phyloP scores from a whole-genome alignment of 2,113 vertebrate species.

The Halcyon malimbica region DNA sequence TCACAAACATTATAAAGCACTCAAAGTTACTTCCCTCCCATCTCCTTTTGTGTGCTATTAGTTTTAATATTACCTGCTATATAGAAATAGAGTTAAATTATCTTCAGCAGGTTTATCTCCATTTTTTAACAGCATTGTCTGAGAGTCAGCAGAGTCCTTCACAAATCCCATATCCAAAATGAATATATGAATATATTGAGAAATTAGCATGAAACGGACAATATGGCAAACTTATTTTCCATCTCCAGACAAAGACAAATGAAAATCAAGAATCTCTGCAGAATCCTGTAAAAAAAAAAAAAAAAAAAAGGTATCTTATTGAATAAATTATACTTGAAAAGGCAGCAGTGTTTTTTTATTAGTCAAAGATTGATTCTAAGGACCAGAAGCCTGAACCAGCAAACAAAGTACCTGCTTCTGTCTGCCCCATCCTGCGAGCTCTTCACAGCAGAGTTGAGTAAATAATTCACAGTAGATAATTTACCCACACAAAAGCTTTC shows the following conservation, averaged over 20 bases:
- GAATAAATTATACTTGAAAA: constrained; percentile 59
- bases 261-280: constrained; percentile 54
- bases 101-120: constrained; percentile 2
- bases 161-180: background rate
- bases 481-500: background rate
- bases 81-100: constrained; percentile 13
- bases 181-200: constrained; percentile 13
- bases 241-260: constrained; percentile 47
- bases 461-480: constrained; percentile 42
- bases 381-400: constrained; percentile 14
- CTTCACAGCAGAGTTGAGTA: constrained; percentile 5
- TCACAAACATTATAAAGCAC: background rate
- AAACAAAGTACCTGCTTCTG: constrained; percentile 27
- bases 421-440: background rate
- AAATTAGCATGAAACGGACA: constrained; percentile 33
- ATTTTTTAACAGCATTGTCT: constrained; percentile 17
- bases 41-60: background rate
- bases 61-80: constrained; percentile 5
- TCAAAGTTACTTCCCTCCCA: background rate
- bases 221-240: constrained; percentile 18
- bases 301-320: background rate
- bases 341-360: constrained; percentile 41
- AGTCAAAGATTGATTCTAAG: constrained; percentile 40
- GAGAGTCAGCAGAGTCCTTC: background rate
- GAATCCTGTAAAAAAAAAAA: background rate